These are phyloP conservation scores for Brachyhypopomus occidentalis DNA, from an alignment of 2,113 vertebrate species.

Conservation along the genomic window DNA sequence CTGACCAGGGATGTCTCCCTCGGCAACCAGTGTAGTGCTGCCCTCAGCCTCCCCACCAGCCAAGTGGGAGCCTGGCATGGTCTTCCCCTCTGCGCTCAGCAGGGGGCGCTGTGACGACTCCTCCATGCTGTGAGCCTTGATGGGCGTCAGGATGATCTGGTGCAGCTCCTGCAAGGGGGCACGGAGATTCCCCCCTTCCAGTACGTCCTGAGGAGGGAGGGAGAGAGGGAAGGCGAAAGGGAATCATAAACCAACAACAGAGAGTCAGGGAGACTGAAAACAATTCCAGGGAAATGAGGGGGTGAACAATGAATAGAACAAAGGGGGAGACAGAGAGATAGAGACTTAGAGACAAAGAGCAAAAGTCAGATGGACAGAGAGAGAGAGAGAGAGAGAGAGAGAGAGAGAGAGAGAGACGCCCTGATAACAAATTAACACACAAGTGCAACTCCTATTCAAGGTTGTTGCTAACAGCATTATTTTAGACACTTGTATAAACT, in stretches of 20 bases:
- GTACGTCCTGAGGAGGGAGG: constrained; percentile 80
- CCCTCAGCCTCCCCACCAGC: constrained; percentile 86
- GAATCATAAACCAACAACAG: too few relatives aligned
- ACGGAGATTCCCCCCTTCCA: constrained; percentile 92
- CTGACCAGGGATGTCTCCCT: constrained; percentile 92
- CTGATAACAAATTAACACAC: too few relatives aligned
- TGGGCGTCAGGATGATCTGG: constrained; percentile 97
- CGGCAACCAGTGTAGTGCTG: constrained; percentile 76
- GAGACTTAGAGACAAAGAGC: background rate
- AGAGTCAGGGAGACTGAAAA: too few relatives aligned
- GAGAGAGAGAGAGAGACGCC: accelerated
- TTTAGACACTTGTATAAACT: constrained; percentile 48
- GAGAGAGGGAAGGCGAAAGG: constrained; percentile 5
- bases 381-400: constrained; percentile 5
- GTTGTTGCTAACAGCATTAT: constrained; percentile 38
- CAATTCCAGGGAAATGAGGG: too few relatives aligned
- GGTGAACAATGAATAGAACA: too few relatives aligned
- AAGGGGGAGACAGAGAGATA: background rate
- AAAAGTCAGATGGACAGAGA: background rate
- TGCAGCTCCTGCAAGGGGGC: constrained; percentile 93
- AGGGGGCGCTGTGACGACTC: constrained; percentile 76
- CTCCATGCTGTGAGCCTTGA: constrained; percentile 84
- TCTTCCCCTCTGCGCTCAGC: constrained; percentile 77
- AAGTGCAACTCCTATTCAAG: constrained; percentile 21
- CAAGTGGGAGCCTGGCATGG: constrained; percentile 81